Evolutionary conservation across 2,797 vertebrate species (phyloP).

Genomic region (Sebastes trivittatus): DNA sequence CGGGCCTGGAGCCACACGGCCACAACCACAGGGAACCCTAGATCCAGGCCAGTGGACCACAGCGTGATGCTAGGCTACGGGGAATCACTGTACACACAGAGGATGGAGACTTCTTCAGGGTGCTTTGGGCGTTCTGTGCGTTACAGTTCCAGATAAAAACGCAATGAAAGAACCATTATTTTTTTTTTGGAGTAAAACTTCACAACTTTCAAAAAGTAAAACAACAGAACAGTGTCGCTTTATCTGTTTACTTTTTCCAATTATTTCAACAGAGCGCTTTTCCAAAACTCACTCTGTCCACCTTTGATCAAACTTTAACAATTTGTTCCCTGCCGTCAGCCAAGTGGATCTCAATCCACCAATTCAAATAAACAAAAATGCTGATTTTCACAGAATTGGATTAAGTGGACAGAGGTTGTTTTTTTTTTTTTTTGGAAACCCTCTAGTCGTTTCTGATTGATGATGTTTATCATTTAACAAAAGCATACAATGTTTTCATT

Average conservation of each 20-base stretch:
- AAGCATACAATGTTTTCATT: background rate
- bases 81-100: background rate
- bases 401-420: background rate
- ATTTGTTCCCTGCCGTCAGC: background rate
- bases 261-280: background rate
- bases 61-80: slow-evolving; percentile 22
- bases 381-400: background rate
- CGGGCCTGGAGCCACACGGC: slow-evolving; percentile 27
- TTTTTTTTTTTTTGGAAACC: background rate
- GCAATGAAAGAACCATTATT: rapidly evolving
- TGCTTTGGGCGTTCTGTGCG: background rate
- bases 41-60: slow-evolving; percentile 35
- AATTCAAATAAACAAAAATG: background rate
- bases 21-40: slow-evolving; percentile 43
- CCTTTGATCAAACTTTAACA: background rate
- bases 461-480: slow-evolving; percentile 23
- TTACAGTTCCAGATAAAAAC: background rate
- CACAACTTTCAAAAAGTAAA: background rate
- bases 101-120: background rate
- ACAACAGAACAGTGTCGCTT: background rate
- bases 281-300: background rate
- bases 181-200: background rate
- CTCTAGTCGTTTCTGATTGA: background rate
- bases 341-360: background rate
- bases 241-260: background rate